These are phyloP conservation scores for Myioborus miniatus DNA, from an alignment of 2,797 vertebrate species.

Conservation along the genomic window DNA sequence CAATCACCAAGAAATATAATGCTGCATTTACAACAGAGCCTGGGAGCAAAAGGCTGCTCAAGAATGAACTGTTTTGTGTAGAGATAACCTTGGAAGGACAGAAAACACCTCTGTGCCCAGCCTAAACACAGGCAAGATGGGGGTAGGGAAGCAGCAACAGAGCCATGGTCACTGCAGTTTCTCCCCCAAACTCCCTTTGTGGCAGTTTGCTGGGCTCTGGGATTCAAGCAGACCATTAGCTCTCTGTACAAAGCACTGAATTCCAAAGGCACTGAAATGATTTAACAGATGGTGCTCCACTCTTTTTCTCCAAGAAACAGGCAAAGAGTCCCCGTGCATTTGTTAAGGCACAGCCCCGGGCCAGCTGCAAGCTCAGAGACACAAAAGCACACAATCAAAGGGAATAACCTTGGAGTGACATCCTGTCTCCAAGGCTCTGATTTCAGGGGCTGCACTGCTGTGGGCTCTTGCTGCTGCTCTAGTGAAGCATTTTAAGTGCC, in stretches of 20 bases:
- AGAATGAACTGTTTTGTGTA: background rate
- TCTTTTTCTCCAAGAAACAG: background rate
- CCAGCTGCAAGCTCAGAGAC: background rate
- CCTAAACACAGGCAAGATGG: background rate
- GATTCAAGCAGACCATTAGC: background rate
- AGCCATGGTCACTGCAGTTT: background rate
- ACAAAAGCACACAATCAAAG: background rate
- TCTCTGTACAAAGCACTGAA: background rate
- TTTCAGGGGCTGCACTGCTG: background rate
- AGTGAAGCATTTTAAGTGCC: background rate
- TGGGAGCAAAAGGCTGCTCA: background rate
- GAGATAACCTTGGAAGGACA: background rate
- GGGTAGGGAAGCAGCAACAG: background rate
- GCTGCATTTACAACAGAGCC: background rate
- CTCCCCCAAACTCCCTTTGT: background rate
- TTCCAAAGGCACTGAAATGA: background rate
- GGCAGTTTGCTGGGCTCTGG: background rate
- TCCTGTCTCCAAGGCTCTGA: background rate
- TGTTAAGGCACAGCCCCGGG: background rate
- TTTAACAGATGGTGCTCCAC: background rate
- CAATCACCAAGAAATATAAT: background rate
- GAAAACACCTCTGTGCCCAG: background rate
- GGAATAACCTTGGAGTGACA: background rate
- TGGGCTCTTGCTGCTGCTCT: background rate
- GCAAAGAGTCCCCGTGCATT: background rate